Conservation (phyloP, 2,113 vertebrate genomes). For the Gadus chalcogrammus region DNA sequence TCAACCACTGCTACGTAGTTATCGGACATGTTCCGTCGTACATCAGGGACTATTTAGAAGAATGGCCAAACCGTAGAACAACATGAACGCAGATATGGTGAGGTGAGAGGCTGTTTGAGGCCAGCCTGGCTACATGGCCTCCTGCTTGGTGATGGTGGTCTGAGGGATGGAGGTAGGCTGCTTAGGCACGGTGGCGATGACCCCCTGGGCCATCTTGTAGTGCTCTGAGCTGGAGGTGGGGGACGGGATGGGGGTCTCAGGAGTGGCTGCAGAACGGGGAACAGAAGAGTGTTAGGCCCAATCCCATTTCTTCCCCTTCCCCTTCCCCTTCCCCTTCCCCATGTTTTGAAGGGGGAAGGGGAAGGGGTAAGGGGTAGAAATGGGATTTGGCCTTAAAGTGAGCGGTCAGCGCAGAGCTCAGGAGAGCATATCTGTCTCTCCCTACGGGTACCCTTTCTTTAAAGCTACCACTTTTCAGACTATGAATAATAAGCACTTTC, state of each 20-base stretch:
- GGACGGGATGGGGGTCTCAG: constrained; percentile 96
- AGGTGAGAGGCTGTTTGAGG: constrained; percentile 30
- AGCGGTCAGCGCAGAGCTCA: constrained; percentile 12
- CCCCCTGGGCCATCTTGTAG: constrained; percentile 92
- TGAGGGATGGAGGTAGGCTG: constrained; percentile 88
- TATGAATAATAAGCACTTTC: constrained; percentile 58
- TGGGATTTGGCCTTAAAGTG: neutral
- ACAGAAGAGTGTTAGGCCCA: constrained; percentile 20
- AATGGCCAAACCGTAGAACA: constrained; percentile 22
- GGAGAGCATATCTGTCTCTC: constrained; percentile 27
- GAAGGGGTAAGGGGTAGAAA: too few relatives aligned
- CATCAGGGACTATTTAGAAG: neutral
- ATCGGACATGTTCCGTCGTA: too few relatives aligned
- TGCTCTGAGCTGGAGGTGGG: constrained; percentile 91
- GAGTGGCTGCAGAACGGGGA: constrained; percentile 82
- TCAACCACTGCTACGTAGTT: too few relatives aligned
- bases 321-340: too few relatives aligned
- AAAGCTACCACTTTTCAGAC: constrained; percentile 41
- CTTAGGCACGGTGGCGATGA: constrained; percentile 87
- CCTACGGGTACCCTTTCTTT: constrained; percentile 18
- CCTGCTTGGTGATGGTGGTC: constrained; percentile 93
- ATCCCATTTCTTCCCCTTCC: too few relatives aligned
- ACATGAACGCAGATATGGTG: constrained; percentile 23
- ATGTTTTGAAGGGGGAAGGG: too few relatives aligned
- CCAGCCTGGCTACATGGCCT: constrained; percentile 82